These are phyloP conservation scores for Drosophila kuntzei DNA, from an alignment of 2,888 invertebrate species.

Conservation along the genomic window DNA sequence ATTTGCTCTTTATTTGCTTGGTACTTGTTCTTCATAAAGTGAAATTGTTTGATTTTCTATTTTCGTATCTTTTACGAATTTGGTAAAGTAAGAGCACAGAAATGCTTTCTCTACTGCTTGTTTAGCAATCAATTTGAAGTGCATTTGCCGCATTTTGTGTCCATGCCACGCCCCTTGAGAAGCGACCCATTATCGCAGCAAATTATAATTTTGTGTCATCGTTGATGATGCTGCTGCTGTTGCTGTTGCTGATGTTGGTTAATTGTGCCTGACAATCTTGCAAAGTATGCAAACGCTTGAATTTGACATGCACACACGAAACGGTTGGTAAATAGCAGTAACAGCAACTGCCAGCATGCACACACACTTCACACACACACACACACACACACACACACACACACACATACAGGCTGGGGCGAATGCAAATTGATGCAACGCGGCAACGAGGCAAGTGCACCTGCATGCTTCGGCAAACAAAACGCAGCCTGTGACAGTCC, in stretches of 20 bases:
- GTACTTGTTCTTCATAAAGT: no score
- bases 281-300: constrained; percentile 79
- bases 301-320: constrained; percentile 80
- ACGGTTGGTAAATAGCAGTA: constrained; percentile 76
- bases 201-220: constrained; percentile 67
- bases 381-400: constrained; percentile 7
- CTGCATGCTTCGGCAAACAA: constrained; percentile 74
- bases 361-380: constrained; percentile 37
- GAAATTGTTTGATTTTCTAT: constrained; percentile 1
- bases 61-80: background rate
- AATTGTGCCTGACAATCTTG: constrained; percentile 79
- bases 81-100: constrained; percentile 2
- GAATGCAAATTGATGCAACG: constrained; percentile 72
- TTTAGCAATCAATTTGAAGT: constrained; percentile 53
- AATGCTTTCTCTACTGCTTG: constrained; percentile 24
- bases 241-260: constrained; percentile 74
- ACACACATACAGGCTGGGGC: constrained; percentile 36
- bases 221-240: constrained; percentile 19
- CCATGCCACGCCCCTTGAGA: constrained; percentile 5
- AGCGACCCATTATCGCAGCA: constrained; percentile 66
- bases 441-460: constrained; percentile 63
- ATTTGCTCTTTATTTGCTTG: no score
- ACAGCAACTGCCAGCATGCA: constrained; percentile 58
- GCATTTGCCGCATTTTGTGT: constrained; percentile 45
- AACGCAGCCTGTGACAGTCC: constrained; percentile 69